A percentile compares a stretch with the other conserved stretches of the same genome.
These are phyloP conservation scores for Aplysina aerophoba DNA, from an alignment of 37 sponge, comb jelly and placozoan species.

Conservation along the genomic window DNA sequence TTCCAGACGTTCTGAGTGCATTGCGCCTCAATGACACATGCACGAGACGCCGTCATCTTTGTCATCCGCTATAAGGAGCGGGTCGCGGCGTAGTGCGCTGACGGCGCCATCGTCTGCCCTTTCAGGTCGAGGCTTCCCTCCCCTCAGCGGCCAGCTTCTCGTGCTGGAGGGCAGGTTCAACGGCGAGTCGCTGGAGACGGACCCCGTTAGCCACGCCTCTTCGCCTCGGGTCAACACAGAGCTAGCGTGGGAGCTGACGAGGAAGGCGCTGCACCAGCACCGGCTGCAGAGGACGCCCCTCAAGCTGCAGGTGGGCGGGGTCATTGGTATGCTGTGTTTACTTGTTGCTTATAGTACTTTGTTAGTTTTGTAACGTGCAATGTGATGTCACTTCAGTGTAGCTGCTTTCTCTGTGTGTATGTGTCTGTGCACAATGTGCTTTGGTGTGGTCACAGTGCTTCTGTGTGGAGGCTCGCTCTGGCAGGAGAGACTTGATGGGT, in stretches of 20 bases:
- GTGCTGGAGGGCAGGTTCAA: constrained; percentile 74
- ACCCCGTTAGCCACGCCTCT: constrained; percentile 65
- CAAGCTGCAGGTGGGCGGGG: constrained; percentile 77
- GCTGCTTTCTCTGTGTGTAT: no score
- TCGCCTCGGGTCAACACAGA: constrained; percentile 72
- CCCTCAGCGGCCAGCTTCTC: constrained; percentile 49
- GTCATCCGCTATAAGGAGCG: no score
- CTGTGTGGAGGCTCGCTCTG: constrained; percentile 52
- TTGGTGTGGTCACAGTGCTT: no score
- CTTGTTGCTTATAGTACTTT: no score
- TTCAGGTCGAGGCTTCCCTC: constrained; percentile 82
- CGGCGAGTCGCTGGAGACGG: constrained; percentile 71
- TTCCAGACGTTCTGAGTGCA: no score
- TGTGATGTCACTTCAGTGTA: no score
- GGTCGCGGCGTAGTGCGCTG: no score
- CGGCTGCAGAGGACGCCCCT: constrained; percentile 90
- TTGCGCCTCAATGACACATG: no score
- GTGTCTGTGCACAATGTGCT: neutral
- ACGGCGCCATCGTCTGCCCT: no score
- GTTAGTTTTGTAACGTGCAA: no score
- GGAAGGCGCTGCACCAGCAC: constrained; percentile 84
- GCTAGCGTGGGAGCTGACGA: constrained; percentile 90
- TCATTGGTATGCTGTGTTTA: neutral
- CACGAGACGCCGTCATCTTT: no score
- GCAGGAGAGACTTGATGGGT: constrained; percentile 62